Percentiles rank a stretch among this genome's conserved stretches.
Conservation (phyloP, 2,888 invertebrate genomes). For the Xanthostigma xanthostigma region DNA sequence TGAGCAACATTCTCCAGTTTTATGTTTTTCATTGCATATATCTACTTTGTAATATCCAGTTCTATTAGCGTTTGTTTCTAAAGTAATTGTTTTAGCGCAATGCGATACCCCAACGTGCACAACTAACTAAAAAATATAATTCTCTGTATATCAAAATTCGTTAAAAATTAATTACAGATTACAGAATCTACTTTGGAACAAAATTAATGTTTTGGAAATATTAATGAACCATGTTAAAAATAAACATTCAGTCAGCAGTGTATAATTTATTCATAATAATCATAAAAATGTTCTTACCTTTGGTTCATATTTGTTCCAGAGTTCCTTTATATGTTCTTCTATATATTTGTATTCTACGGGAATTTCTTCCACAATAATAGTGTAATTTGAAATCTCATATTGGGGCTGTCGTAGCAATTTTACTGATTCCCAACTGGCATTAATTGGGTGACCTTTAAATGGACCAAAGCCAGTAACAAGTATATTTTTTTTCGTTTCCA, state of each 20-base stretch:
- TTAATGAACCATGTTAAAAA: too few relatives aligned
- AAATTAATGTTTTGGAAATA: too few relatives aligned
- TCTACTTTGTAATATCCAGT: conserved; percentile 42
- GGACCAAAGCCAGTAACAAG: conserved; percentile 71
- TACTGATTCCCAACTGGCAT: conserved; percentile 76
- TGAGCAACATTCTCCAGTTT: conserved; percentile 27
- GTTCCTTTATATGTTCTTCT: conserved; percentile 40
- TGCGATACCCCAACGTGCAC: conserved; percentile 68
- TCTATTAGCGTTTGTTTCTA: conserved; percentile 54
- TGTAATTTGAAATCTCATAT: conserved; percentile 32
- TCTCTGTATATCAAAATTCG: too few relatives aligned
- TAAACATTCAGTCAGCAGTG: too few relatives aligned
- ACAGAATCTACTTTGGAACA: too few relatives aligned
- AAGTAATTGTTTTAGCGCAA: conserved; percentile 40
- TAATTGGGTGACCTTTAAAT: conserved; percentile 50
- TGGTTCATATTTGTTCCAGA: conserved; percentile 60
- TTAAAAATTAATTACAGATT: too few relatives aligned
- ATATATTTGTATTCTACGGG: conserved; percentile 61
- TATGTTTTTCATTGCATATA: conserved; percentile 34
- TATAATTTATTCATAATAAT: too few relatives aligned
- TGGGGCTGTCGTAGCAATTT: conserved; percentile 40
- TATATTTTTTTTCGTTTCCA: conserved; percentile 20
- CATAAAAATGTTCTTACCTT: conserved; percentile 31
- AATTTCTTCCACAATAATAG: conserved; percentile 41
- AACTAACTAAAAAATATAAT: conserved; percentile 42